phyloP scores from a whole-genome alignment of 2,888 invertebrate species.

The Cheilosia urbana region DNA sequence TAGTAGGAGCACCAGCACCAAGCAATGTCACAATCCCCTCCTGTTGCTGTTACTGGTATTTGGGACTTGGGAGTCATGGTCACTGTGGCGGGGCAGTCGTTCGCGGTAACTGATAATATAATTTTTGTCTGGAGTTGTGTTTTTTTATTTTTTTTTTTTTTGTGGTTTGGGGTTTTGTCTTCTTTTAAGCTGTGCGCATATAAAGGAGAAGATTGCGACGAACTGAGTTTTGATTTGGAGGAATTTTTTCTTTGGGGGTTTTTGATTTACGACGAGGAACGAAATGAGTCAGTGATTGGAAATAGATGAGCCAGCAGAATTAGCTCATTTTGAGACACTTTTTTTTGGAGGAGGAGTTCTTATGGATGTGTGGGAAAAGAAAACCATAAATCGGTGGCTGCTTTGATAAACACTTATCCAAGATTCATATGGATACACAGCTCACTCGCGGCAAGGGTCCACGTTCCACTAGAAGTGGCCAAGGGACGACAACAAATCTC shows the following conservation, averaged over 20 bases:
- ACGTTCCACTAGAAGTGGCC: too few species aligned
- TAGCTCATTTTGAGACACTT: too few species aligned
- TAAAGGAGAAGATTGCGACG: background rate
- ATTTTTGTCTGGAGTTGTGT: conserved; percentile 40
- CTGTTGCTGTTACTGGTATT: conserved; percentile 47
- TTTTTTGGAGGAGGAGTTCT: too few species aligned
- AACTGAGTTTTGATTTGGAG: conserved; percentile 1
- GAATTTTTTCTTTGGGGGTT: background rate
- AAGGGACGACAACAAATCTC: too few species aligned
- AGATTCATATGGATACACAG: too few species aligned
- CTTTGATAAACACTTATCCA: too few species aligned
- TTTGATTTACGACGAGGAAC: background rate
- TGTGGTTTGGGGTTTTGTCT: conserved; percentile 1
- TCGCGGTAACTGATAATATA: conserved; percentile 65
- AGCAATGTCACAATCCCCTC: conserved; percentile 12
- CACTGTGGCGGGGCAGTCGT: conserved; percentile 66
- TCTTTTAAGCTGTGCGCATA: background rate
- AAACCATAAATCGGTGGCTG: too few species aligned
- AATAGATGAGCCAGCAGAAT: too few species aligned
- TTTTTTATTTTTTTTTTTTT: conserved; percentile 20
- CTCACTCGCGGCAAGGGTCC: too few species aligned
- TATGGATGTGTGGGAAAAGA: too few species aligned
- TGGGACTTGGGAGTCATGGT: conserved; percentile 64
- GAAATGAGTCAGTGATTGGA: too few species aligned
- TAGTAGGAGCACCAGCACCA: conserved; percentile 32